phyloP scores from a whole-genome alignment of 2,888 invertebrate genomes.

The Apamea monoglypha region DNA sequence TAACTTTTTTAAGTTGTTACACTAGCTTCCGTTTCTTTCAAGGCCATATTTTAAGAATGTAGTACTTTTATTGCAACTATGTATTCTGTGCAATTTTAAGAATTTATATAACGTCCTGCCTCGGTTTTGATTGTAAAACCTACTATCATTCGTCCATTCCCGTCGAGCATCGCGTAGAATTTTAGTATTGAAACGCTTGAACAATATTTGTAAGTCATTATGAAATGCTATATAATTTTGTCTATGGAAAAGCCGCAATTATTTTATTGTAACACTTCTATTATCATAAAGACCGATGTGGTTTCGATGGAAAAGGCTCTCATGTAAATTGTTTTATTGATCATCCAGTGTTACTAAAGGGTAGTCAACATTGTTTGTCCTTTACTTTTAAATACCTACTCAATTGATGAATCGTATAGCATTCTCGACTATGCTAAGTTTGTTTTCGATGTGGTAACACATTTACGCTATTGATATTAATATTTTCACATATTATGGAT shows the following conservation, averaged over 20 bases:
- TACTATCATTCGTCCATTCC: constrained; percentile 39
- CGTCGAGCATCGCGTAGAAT: constrained; percentile 71
- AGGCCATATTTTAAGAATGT: constrained; percentile 43
- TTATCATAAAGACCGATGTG: constrained; percentile 69
- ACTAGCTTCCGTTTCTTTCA: constrained; percentile 43
- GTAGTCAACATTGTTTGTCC: constrained; percentile 59
- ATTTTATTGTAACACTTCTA: constrained; percentile 56
- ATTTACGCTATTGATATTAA: constrained; percentile 75
- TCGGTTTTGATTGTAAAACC: constrained; percentile 28
- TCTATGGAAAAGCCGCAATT: constrained; percentile 61
- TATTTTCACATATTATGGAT: constrained; percentile 80
- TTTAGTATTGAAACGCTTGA: constrained; percentile 67
- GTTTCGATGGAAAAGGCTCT: constrained; percentile 80
- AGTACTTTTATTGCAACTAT: constrained; percentile 35
- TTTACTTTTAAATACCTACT: constrained; percentile 20
- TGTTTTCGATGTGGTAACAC: constrained; percentile 69
- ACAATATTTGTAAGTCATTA: constrained; percentile 66
- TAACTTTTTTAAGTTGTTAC: constrained; percentile 17
- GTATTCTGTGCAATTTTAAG: constrained; percentile 34
- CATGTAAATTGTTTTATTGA: constrained; percentile 79
- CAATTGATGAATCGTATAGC: constrained; percentile 19
- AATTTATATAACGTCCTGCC: constrained; percentile 22
- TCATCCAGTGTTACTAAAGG: constrained; percentile 71
- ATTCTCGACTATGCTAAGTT: constrained; percentile 44
- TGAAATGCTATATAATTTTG: constrained; percentile 54